Evolutionary conservation across 2,797 vertebrate genomes (phyloP).

Genomic region (Crocidura indochinensis): DNA sequence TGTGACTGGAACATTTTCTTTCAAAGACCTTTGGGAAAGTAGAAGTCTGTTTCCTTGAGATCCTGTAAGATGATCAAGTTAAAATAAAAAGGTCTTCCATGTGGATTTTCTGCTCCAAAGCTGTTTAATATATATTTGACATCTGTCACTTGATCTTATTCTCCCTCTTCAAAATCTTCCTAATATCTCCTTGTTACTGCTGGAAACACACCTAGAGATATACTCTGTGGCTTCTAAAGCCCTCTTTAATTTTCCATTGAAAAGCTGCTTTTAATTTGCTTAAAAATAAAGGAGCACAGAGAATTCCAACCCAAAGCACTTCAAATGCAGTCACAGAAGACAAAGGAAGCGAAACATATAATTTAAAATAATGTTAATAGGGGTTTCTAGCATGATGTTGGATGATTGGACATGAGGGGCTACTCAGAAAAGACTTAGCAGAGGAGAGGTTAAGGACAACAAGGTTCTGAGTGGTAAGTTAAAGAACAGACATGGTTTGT

Average conservation of each 20-base stretch:
- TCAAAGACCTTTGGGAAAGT: conserved; percentile 31
- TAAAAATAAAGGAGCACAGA: conserved; percentile 29
- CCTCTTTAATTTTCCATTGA: background rate
- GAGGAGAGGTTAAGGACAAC: too few relatives aligned
- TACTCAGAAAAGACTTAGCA: background rate
- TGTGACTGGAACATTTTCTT: conserved; percentile 27
- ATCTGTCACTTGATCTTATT: background rate
- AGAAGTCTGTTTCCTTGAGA: conserved; percentile 31
- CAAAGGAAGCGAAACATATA: background rate
- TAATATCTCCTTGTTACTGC: background rate
- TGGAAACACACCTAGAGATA: conserved; percentile 40
- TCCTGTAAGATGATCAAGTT: background rate
- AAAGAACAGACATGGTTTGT: too few relatives aligned
- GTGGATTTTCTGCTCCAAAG: background rate
- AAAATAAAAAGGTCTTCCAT: background rate
- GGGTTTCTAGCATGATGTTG: background rate
- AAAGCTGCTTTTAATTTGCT: conserved; percentile 21
- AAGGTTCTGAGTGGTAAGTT: too few relatives aligned
- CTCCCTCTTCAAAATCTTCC: conserved; percentile 37
- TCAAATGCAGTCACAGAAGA: background rate
- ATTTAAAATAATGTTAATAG: background rate
- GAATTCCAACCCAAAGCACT: background rate
- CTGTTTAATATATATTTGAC: background rate
- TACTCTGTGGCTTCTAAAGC: conserved; percentile 1
- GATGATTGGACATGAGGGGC: background rate